Evolutionary conservation across 2,797 vertebrate species (phyloP), one percentile per base, ranked within the genome.

Genomic region (Sebastes reedi): DNA sequence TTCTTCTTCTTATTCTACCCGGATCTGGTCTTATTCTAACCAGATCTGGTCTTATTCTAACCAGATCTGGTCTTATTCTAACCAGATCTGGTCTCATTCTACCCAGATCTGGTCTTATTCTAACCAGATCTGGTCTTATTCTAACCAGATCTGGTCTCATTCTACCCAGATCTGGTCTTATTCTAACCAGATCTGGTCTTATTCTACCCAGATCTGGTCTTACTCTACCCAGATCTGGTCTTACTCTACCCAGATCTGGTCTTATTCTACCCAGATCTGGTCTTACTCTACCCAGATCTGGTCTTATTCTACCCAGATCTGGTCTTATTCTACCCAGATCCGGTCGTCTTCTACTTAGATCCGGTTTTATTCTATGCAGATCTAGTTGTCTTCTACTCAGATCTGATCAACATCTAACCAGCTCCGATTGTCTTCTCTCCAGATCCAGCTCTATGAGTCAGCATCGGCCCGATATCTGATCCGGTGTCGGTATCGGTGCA

Each of bases 241-340:
- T 6, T 13, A 4, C 13, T 42, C 5, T 42, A 42, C 13, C 39
- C 39, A 42, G 39, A 42, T 42, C 12, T 0, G 39, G 0, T 42
- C 2, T 5, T 42, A 4, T 39, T 39, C 11, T 39, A 39, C 36
- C 5, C 12, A 39, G 13, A 39, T 39, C 36, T 1, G 12, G 36
- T 39, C 1, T 0, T 39, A 0, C 5, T 39, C 39, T 42, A 42
- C 5, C 0, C 0, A 42, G 39, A 42, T 42, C 11, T 0, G 13
- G 39, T 42, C 5, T 8, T 32, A 8, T 42, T 42, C 32, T 32
- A 13, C 36, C 2, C 5, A 39, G 36, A 39, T 39, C 36, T 2
- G 4, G 36, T 42, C 13, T 1, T 29, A 1, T 39, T 39, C 29
- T 30, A 12, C 34, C 1, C 4, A 36, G 34, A 36, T 36, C 34